A percentile compares a stretch with the other conserved stretches of the same genome.
Evolutionary conservation across 2,888 invertebrate genomes (phyloP).

Genomic region (Apamea monoglypha): DNA sequence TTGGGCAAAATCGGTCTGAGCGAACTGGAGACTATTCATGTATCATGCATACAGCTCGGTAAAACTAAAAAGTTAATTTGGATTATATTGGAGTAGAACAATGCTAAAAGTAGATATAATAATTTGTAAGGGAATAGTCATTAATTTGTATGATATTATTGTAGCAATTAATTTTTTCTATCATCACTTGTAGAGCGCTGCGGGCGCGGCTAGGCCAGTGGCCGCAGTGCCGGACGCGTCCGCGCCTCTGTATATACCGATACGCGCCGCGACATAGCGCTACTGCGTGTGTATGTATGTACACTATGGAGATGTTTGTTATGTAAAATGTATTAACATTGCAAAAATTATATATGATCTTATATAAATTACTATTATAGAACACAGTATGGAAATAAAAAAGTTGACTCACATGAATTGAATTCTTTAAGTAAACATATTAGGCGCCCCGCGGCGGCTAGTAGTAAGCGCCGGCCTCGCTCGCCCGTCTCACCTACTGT

Average conservation of each 20-base stretch:
- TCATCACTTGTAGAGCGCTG: constrained; percentile 84
- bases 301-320: constrained; percentile 89
- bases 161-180: constrained; percentile 90
- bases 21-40: constrained; percentile 83
- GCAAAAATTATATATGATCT: constrained; percentile 90
- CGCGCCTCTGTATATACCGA: constrained; percentile 82
- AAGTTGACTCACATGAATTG: constrained; percentile 89
- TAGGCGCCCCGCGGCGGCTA: constrained; percentile 78
- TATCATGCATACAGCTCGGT: constrained; percentile 85
- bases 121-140: constrained; percentile 91
- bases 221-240: constrained; percentile 60
- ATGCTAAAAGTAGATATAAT: constrained; percentile 89
- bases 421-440: constrained; percentile 86
- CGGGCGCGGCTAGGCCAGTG: constrained; percentile 64
- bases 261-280: constrained; percentile 76
- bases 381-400: constrained; percentile 90
- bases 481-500: constrained; percentile 70
- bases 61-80: constrained; percentile 83
- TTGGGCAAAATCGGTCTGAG: constrained; percentile 84
- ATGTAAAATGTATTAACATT: constrained; percentile 90
- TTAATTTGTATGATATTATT: constrained; percentile 91
- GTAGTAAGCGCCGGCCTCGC: constrained; percentile 71
- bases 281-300: constrained; percentile 85
- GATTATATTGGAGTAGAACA: constrained; percentile 89
- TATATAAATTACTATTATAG: constrained; percentile 90